These are phyloP conservation scores for Condylura cristata DNA, from an alignment of 2,113 vertebrate genomes.

Conservation along the genomic window DNA sequence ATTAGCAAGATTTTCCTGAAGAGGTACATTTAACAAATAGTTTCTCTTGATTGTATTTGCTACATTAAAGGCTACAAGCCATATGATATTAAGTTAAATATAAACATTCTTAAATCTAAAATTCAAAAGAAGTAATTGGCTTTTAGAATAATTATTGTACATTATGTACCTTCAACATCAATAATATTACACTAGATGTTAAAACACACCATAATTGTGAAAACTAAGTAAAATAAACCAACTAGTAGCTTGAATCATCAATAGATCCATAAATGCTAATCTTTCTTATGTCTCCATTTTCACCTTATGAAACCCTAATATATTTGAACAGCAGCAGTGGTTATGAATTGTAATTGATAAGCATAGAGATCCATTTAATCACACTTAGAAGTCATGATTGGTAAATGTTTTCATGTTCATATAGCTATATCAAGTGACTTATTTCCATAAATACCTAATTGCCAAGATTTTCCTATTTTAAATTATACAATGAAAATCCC, in stretches of 20 bases:
- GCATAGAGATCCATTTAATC: not conserved
- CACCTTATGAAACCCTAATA: not conserved
- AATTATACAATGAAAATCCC: not conserved
- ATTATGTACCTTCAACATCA: not conserved
- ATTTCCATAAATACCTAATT: not conserved
- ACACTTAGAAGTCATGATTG: not conserved
- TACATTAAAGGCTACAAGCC: constrained; percentile 2
- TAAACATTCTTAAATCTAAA: constrained; percentile 21
- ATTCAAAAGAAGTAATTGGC: constrained; percentile 7
- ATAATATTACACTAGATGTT: constrained; percentile 34
- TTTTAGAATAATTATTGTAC: not conserved
- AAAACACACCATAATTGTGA: not conserved
- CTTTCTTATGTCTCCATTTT: constrained; percentile 2
- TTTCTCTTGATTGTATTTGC: not conserved
- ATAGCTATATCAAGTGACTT: not conserved
- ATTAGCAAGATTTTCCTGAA: constrained; percentile 27
- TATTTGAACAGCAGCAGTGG: constrained; percentile 11
- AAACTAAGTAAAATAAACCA: constrained; percentile 40
- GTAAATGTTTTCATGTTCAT: not conserved
- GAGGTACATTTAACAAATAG: not conserved
- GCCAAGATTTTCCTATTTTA: not conserved
- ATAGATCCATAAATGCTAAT: not conserved
- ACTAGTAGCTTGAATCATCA: not conserved
- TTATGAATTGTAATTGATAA: not conserved
- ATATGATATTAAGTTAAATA: not conserved